These are phyloP conservation scores for Phengaris arion DNA, from an alignment of 2,888 invertebrate genomes.

Conservation along the genomic window DNA sequence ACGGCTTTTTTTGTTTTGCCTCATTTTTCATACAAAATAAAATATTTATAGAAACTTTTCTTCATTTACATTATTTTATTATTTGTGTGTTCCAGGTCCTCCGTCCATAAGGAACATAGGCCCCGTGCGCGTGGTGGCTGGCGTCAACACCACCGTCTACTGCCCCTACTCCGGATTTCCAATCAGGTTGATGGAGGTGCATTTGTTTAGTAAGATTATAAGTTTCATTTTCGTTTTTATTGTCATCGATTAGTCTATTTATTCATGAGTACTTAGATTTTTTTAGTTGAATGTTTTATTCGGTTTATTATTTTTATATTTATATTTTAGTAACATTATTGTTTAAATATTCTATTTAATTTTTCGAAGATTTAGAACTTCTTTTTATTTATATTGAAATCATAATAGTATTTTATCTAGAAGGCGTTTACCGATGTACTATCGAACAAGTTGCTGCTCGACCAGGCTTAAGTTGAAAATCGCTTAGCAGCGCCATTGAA, in stretches of 20 bases:
- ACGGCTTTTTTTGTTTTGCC: too few relatives aligned
- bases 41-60: too few relatives aligned
- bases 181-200: conserved; percentile 82
- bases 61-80: neutral
- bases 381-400: too few relatives aligned
- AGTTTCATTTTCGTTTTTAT: conserved; percentile 65
- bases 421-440: too few relatives aligned
- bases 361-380: too few relatives aligned
- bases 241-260: neutral
- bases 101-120: conserved; percentile 86
- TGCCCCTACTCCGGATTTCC: conserved; percentile 95
- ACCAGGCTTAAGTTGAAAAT: too few relatives aligned
- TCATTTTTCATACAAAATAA: too few relatives aligned
- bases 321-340: neutral
- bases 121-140: conserved; percentile 88
- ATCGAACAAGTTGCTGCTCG: too few relatives aligned
- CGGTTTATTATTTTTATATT: too few relatives aligned
- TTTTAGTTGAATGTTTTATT: neutral
- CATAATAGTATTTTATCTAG: too few relatives aligned
- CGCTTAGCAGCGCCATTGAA: too few relatives aligned
- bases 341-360: too few relatives aligned
- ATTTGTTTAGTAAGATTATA: conserved; percentile 78
- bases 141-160: conserved; percentile 85
- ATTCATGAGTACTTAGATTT: neutral
- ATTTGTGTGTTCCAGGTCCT: conserved; percentile 74